Base-by-base conservation (phyloP, 2,888 invertebrate species). In the Chloroclystis v-ata region DNA sequence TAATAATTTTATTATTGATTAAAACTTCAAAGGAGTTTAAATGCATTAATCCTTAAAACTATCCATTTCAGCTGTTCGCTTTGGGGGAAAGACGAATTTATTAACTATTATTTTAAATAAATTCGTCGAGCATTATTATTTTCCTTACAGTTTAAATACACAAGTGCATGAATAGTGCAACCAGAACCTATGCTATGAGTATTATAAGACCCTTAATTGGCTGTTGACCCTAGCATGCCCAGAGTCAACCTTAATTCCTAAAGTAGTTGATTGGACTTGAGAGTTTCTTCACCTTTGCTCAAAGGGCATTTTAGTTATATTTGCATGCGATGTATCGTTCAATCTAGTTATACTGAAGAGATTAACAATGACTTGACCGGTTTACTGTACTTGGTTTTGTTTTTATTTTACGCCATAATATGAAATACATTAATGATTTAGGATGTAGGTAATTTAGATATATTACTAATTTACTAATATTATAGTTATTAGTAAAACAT, bases 221-320 rank as follows among this genome's bases (percentile, higher is more conserved):
- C 64, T 69, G 67, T 77, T 80, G 80, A 78, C 76, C 77, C 69
- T 61, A 48, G 60, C 51, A 60, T 57, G 54, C 57, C 59, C 64
- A 59, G 44, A 70, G 71, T 76, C 74, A 72, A 66, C 73, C 74
- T 71, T 75, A 74, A 78, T 78, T 77, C 69, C 67, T 53, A 49
- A 52, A 48, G 58, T 57, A 63, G 60, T 59, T 67, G 66, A 77
- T 77, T 75, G 69, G 59, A 65, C 72, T 69, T 72, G 69, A 66
- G 58, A 33, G 56, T 51, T 54, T 44, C 40, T 50, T 50, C 33
- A 47, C 43, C 55, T 50, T 41, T 53, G 29, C 56, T 52, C 33
- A 43, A 56, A 60, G 56, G 43, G 41, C 51, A 45, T 51, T 55
- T 25, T 32, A 41, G 14, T 28, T 45, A 32, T 16, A 38, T 45